Conservation (phyloP, 2,888 invertebrate species). For the Linnaemya vulpina region DNA sequence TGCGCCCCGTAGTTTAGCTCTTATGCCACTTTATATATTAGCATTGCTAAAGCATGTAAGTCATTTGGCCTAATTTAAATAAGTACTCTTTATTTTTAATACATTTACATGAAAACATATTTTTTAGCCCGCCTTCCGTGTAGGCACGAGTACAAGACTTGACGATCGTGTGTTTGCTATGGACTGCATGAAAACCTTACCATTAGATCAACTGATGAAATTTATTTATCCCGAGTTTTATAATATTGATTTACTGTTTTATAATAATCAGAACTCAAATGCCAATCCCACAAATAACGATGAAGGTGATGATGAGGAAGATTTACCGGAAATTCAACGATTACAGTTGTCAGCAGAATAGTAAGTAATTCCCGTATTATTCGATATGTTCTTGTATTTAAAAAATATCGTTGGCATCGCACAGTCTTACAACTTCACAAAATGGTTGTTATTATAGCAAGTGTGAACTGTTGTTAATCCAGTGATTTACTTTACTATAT, state of each 20-base stretch:
- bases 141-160: constrained; percentile 92
- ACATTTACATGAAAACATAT: background rate
- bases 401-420: no score
- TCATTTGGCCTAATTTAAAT: no score
- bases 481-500: background rate
- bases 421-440: no score
- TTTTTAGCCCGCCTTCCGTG: constrained; percentile 92
- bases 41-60: constrained; percentile 93
- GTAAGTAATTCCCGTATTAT: constrained; percentile 79
- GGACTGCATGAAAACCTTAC: constrained; percentile 95
- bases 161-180: constrained; percentile 97
- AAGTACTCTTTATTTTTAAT: background rate
- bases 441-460: no score
- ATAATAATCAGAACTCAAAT: constrained; percentile 80
- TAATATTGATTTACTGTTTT: constrained; percentile 90
- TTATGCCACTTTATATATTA: constrained; percentile 94
- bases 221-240: constrained; percentile 96
- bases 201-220: constrained; percentile 91
- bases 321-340: constrained; percentile 87
- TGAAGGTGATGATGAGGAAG: constrained; percentile 81
- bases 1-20: constrained; percentile 89
- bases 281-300: constrained; percentile 66
- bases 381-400: no score
- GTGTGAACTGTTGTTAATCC: no score
- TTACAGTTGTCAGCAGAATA: constrained; percentile 93